These are phyloP conservation scores for Grapholita molesta DNA, from an alignment of 1,140 invertebrate species.

Conservation along the genomic window DNA sequence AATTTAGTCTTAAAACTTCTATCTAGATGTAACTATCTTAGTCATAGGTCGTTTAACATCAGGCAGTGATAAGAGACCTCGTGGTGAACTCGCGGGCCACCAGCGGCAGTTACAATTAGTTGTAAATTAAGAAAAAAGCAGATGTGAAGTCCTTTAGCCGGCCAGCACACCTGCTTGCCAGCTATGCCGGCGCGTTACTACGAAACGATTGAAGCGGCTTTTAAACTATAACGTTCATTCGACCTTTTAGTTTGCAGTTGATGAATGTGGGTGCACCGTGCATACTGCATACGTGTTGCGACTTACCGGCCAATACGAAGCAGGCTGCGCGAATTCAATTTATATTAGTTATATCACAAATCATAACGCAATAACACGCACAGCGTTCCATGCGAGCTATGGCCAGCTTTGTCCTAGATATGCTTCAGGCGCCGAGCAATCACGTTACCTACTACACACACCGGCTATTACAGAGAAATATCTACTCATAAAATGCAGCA, in stretches of 20 bases:
- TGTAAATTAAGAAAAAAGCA: constrained; percentile 68
- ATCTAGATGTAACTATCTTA: not conserved
- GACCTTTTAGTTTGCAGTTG: not conserved
- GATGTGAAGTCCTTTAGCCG: constrained; percentile 61
- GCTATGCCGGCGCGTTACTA: constrained; percentile 39
- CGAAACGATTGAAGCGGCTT: not conserved
- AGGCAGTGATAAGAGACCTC: constrained; percentile 29
- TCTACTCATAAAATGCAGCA: constrained; percentile 27
- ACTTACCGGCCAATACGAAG: not conserved
- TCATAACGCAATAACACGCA: constrained; percentile 51
- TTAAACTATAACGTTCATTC: not conserved
- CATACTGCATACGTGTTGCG: constrained; percentile 3
- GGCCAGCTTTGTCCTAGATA: constrained; percentile 72
- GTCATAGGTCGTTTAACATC: constrained; percentile 35
- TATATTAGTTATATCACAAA: constrained; percentile 66
- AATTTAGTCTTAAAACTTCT: not conserved
- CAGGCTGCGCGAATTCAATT: constrained; percentile 37
- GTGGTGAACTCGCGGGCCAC: constrained; percentile 42
- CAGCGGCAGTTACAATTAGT: constrained; percentile 61
- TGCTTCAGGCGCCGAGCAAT: constrained; percentile 56
- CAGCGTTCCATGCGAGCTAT: constrained; percentile 56
- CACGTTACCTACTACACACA: constrained; percentile 23
- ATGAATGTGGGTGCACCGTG: not conserved
- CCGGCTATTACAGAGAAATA: constrained; percentile 27
- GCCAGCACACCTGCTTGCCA: constrained; percentile 59